Evolutionary conservation across 2,888 invertebrate genomes (phyloP).

Genomic region (Charanyca ferruginea): DNA sequence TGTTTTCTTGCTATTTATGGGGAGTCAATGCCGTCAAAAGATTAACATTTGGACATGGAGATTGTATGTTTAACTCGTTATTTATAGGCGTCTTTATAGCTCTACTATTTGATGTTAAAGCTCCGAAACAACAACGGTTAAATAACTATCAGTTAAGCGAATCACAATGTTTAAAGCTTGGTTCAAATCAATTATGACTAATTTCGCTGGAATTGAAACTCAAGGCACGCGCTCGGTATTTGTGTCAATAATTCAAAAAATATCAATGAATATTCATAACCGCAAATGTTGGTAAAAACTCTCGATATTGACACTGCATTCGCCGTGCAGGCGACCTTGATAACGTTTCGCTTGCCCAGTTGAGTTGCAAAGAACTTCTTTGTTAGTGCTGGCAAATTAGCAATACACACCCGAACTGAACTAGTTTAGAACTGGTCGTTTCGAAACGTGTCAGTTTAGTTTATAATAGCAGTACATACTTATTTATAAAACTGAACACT

Average conservation of each 20-base stretch:
- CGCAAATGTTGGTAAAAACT: constrained; percentile 52
- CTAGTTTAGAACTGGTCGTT: constrained; percentile 77
- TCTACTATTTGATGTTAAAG: constrained; percentile 33
- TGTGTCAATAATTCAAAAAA: constrained; percentile 42
- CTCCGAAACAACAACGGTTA: constrained; percentile 21
- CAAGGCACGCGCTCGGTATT: constrained; percentile 40
- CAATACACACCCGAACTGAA: constrained; percentile 76
- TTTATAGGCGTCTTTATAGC: constrained; percentile 37
- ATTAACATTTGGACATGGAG: constrained; percentile 49
- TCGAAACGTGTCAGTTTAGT: constrained; percentile 66
- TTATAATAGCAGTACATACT: constrained; percentile 57
- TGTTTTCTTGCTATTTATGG: constrained; percentile 59
- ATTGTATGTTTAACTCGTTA: constrained; percentile 45
- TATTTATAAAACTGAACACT: constrained; percentile 35
- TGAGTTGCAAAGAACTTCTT: constrained; percentile 76
- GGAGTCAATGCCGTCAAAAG: constrained; percentile 46
- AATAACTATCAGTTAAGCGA: neutral
- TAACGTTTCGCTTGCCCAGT: constrained; percentile 71
- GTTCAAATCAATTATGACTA: constrained; percentile 17
- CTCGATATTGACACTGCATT: constrained; percentile 62
- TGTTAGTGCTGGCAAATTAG: constrained; percentile 80
- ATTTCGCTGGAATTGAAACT: constrained; percentile 5
- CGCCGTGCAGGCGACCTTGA: constrained; percentile 68
- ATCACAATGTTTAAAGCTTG: constrained; percentile 1
- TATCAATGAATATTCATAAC: constrained; percentile 41